Percentiles rank a stretch among this genome's conserved stretches.
Conservation (phyloP, 1,140 invertebrate species). For the Archivesica marissinica region DNA sequence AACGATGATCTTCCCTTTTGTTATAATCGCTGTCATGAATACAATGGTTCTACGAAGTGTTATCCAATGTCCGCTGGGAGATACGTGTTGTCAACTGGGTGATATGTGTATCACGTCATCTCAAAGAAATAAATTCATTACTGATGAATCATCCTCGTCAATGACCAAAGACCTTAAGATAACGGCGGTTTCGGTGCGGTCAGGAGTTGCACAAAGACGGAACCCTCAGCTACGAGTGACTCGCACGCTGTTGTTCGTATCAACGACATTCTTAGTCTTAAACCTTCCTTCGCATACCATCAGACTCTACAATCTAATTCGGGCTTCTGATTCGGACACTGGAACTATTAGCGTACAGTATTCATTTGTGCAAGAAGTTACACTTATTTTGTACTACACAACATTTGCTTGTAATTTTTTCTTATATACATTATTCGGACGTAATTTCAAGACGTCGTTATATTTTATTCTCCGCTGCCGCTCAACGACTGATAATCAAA, state of each 20-base stretch:
- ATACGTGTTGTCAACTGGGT: not conserved
- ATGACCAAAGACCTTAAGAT: too few relatives aligned
- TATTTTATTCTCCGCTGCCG: not conserved
- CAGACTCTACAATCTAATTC: slow-evolving; percentile 74
- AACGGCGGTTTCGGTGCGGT: too few relatives aligned
- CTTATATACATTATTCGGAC: slow-evolving; percentile 49
- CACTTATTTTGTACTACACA: slow-evolving; percentile 17
- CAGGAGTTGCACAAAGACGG: not conserved
- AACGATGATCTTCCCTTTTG: slow-evolving; percentile 85
- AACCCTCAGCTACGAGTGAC: slow-evolving; percentile 89
- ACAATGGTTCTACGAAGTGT: slow-evolving; percentile 18
- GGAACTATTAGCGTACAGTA: not conserved
- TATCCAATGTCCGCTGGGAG: not conserved
- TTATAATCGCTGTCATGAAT: slow-evolving; percentile 86
- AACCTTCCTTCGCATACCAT: slow-evolving; percentile 88
- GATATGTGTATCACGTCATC: too few relatives aligned
- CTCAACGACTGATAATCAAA: too few relatives aligned
- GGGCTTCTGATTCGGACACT: not conserved
- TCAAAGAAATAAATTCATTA: too few relatives aligned
- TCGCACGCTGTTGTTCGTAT: slow-evolving; percentile 92
- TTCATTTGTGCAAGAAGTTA: slow-evolving; percentile 49
- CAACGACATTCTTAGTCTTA: slow-evolving; percentile 90
- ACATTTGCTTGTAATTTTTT: slow-evolving; percentile 57
- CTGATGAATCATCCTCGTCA: too few relatives aligned
- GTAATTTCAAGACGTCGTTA: slow-evolving; percentile 40